A percentile compares a stretch with the other conserved stretches of the same genome.
Evolutionary conservation across 2,797 vertebrate genomes (phyloP).

Genomic region (Lacerta viridis): DNA sequence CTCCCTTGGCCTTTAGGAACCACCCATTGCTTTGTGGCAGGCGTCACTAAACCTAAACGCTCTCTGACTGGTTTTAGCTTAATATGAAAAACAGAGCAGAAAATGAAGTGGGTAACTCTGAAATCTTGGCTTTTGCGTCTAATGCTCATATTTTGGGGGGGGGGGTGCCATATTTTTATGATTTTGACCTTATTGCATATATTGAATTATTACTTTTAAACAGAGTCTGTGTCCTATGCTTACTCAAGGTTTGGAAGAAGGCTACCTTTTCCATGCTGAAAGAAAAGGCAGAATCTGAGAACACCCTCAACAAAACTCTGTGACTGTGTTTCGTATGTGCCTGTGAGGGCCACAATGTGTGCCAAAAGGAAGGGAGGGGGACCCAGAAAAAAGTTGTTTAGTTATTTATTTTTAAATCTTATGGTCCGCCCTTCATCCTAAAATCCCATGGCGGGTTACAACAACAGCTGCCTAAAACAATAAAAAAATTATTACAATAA

Average conservation of each 20-base stretch:
- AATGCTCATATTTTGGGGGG: background rate
- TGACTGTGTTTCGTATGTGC: background rate
- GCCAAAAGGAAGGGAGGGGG: background rate
- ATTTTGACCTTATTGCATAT: background rate
- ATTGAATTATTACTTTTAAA: background rate
- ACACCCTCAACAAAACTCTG: background rate
- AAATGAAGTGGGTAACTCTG: slow-evolving; percentile 8
- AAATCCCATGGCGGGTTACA: no score
- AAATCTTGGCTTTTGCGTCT: slow-evolving; percentile 7
- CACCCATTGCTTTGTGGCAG: background rate
- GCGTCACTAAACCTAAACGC: background rate
- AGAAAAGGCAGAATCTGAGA: background rate
- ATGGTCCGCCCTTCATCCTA: no score
- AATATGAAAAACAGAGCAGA: background rate
- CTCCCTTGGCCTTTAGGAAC: slow-evolving; percentile 3
- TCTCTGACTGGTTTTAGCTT: slow-evolving; percentile 15
- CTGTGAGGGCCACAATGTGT: background rate
- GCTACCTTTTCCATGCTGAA: background rate
- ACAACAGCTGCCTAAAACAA: no score
- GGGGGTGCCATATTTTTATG: background rate
- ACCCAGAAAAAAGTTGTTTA: background rate
- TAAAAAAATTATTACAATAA: no score
- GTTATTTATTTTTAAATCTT: no score
- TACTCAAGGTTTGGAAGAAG: background rate
- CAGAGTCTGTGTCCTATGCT: background rate